These are phyloP conservation scores for Telmatherina bonti DNA, from an alignment of 2,797 vertebrate species.

Conservation along the genomic window DNA sequence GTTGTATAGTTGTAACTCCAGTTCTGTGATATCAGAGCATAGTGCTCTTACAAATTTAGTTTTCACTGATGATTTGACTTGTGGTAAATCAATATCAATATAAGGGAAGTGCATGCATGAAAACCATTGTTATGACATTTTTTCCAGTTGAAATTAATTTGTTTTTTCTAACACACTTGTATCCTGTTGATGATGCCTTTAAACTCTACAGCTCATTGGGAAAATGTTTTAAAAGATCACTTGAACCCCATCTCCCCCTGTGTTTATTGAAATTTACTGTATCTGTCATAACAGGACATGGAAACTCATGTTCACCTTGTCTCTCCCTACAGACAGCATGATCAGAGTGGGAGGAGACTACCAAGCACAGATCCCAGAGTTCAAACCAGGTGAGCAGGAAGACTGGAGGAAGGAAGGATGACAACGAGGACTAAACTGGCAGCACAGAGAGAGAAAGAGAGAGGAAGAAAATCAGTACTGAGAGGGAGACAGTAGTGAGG, in stretches of 20 bases:
- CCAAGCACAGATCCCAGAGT: conserved; percentile 94
- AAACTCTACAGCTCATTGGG: background rate
- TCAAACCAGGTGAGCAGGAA: conserved; percentile 88
- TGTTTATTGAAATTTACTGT: background rate
- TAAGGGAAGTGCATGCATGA: background rate
- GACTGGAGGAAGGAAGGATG: background rate
- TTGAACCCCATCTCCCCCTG: background rate
- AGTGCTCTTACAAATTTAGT: background rate
- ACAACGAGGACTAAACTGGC: background rate
- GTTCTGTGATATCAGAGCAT: background rate
- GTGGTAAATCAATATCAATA: background rate
- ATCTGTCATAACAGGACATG: background rate
- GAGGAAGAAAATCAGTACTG: conserved; percentile 5
- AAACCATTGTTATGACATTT: too few species aligned
- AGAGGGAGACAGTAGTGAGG: conserved; percentile 30
- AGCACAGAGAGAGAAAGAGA: too few species aligned
- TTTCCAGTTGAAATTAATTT: too few species aligned
- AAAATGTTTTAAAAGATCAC: background rate
- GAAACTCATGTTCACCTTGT: conserved; percentile 11
- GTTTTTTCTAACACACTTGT: too few species aligned
- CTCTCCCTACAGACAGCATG: conserved; percentile 88
- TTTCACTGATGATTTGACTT: background rate
- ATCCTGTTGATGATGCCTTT: too few species aligned
- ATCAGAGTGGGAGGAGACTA: conserved; percentile 96
- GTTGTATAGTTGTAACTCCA: background rate